Evolutionary conservation across 1,140 invertebrate genomes (phyloP), one percentile per base, ranked within the genome.

Genomic region (Lutraria rhynchaena): DNA sequence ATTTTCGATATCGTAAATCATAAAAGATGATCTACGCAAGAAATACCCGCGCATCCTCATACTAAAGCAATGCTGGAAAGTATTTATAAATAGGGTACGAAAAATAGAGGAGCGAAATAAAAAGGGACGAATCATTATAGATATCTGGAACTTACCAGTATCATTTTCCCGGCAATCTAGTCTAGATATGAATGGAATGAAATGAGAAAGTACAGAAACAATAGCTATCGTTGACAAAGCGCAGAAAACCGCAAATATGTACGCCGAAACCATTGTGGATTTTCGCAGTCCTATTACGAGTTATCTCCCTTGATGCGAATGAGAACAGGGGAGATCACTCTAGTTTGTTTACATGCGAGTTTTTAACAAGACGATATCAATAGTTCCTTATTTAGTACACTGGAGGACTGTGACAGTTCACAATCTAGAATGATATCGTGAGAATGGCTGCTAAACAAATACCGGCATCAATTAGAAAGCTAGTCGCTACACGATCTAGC

Each of bases 401-500:
- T 41, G 5, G 37, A 15, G 37, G 5, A n/a, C 5, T 7, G 37
- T 41, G 37, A 41, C 37, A 41, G 37, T 41, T 41, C 37, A 41
- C 37, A 41, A 41, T 7, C 5, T 41, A 41, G 37, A 41, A 5
- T 41, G 37, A 41, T 41, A 41, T 15, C 46, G 0, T 44, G 2
- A 61, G 46, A 57, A 88, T 87, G 86, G 78, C 87, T 44, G 51
- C 60, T 7, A 67, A 61, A 73, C 80, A 86, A n/a, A 33, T 90
- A n/a, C 89, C 88, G 49, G 37, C 77, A 17, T 84, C 69, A 37
- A 78, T 89, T 49, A 65, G 85, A 17, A 87, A 86, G 55, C 67
- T 90, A 3, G 57, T 90, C 19, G 87, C 83, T 9, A 85, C 71
- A 27, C 46, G 86, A 53, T 46, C 89, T 29, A 87, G 86, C 46